phyloP scores from a whole-genome alignment of 2,113 vertebrate species.

The Pipra filicauda region DNA sequence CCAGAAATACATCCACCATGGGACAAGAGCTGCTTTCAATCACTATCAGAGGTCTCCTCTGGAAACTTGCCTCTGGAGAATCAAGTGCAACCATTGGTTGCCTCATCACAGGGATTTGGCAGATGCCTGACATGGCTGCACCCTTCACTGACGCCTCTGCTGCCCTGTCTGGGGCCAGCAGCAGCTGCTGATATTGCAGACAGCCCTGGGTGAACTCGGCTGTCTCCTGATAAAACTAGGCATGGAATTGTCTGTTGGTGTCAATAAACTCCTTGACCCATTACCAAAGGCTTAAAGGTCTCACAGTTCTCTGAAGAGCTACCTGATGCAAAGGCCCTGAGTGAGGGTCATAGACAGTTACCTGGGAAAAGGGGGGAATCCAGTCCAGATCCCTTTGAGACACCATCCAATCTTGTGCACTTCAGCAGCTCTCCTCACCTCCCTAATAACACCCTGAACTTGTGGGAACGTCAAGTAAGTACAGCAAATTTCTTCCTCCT shows the following conservation, averaged over 20 bases:
- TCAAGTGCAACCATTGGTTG: background rate
- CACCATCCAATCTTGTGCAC: background rate
- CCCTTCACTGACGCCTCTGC: background rate
- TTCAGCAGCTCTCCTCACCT: background rate
- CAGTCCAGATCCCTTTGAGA: background rate
- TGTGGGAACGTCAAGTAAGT: background rate
- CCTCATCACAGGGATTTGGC: background rate
- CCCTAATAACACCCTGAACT: background rate
- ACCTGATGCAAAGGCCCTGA: background rate
- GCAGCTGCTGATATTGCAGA: background rate
- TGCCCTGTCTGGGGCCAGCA: background rate
- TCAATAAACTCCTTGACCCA: background rate
- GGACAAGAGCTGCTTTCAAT: background rate
- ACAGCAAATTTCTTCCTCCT: background rate
- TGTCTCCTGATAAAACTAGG: background rate
- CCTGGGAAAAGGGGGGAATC: background rate
- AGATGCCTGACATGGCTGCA: background rate
- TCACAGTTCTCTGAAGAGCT: background rate
- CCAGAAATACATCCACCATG: background rate
- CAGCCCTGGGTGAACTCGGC: background rate
- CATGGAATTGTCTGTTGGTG: background rate
- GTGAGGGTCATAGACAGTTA: background rate
- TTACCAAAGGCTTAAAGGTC: background rate
- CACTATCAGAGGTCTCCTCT: background rate
- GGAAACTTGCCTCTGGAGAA: background rate